Conservation (phyloP, 2,888 invertebrate species). For the Tanytarsus gracilentus region DNA sequence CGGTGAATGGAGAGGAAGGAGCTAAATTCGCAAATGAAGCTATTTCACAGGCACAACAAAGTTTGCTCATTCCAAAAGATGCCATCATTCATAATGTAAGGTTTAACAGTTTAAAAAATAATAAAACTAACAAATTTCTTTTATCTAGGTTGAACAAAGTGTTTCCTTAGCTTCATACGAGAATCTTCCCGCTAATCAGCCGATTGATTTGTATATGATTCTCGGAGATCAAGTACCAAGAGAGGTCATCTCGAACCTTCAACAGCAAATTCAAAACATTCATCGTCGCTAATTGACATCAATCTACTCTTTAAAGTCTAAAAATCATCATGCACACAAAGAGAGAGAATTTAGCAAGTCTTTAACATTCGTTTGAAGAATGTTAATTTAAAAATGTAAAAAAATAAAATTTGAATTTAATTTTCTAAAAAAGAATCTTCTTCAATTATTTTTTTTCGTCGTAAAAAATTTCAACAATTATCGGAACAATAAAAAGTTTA, state of each 20-base stretch:
- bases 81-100: constrained; percentile 74
- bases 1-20: constrained; percentile 65
- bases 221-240: constrained; percentile 77
- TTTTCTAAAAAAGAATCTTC: background rate
- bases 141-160: constrained; percentile 64
- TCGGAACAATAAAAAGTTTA: no score
- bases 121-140: constrained; percentile 21
- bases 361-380: no score
- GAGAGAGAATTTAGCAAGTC: no score
- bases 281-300: constrained; percentile 53
- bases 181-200: constrained; percentile 75
- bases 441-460: background rate
- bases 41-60: constrained; percentile 78
- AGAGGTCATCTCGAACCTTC: constrained; percentile 81
- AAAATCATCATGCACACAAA: no score
- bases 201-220: constrained; percentile 74
- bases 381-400: background rate
- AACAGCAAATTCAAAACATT: constrained; percentile 75
- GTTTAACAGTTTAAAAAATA: constrained; percentile 10
- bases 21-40: constrained; percentile 77
- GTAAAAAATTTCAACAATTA: background rate
- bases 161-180: constrained; percentile 79
- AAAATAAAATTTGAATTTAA: background rate
- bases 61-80: constrained; percentile 74
- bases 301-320: no score